These are phyloP conservation scores for Osmerus eperlanus DNA, from an alignment of 2,113 vertebrate genomes.

Conservation along the genomic window DNA sequence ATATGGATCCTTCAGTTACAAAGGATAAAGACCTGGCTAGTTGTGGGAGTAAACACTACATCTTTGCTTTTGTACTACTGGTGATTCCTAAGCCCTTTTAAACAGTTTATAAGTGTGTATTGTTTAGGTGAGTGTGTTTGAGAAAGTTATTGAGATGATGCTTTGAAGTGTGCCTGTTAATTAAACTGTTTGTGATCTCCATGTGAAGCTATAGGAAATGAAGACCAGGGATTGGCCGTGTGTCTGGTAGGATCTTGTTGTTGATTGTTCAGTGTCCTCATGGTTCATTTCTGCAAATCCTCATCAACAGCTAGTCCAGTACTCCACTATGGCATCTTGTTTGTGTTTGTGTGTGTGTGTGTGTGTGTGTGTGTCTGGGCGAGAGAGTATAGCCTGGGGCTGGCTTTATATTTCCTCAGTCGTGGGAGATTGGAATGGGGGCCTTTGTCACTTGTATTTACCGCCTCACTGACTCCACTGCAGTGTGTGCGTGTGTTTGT, in stretches of 20 bases:
- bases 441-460: slow-evolving; percentile 73
- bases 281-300: no score
- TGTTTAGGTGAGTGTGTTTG: background rate
- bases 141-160: background rate
- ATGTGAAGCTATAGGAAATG: background rate
- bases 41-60: no score
- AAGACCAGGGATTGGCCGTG: background rate
- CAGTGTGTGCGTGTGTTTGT: slow-evolving; percentile 4
- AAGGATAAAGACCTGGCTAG: no score
- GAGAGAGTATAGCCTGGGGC: slow-evolving; percentile 45
- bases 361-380: slow-evolving; percentile 3
- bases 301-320: no score
- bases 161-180: background rate
- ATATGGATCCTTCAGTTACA: no score
- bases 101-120: background rate
- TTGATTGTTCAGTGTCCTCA: background rate
- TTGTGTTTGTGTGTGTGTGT: background rate
- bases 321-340: slow-evolving; percentile 2
- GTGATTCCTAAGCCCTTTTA: no score
- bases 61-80: no score
- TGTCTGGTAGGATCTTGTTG: background rate
- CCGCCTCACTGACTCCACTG: slow-evolving; percentile 58
- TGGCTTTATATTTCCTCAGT: slow-evolving; percentile 60
- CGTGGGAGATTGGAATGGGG: slow-evolving; percentile 64
- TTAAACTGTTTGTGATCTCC: background rate